A percentile compares a stretch with the other conserved stretches of the same genome.
Evolutionary conservation across 2,113 vertebrate species (phyloP).

Genomic region (Trochalopteron elliotii): DNA sequence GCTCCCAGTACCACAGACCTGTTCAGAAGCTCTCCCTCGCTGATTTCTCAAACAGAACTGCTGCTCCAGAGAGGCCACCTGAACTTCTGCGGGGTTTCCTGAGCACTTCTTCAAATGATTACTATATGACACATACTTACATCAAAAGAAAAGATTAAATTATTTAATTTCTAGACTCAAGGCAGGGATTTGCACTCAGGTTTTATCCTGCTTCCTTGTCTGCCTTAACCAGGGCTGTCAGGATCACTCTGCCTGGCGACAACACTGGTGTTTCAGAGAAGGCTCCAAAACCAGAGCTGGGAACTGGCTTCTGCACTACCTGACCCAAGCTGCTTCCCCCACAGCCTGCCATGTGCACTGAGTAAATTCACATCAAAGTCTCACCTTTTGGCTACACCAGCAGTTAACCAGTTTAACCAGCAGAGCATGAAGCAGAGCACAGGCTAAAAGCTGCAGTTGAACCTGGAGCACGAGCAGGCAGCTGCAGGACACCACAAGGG

Average conservation of each 20-base stretch:
- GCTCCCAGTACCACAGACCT: not conserved
- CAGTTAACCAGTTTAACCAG: not conserved
- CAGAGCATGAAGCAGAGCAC: not conserved
- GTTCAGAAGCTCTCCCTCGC: not conserved
- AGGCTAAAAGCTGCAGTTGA: not conserved
- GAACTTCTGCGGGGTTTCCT: not conserved
- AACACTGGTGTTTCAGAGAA: not conserved
- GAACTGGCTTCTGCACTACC: not conserved
- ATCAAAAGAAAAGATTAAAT: not conserved
- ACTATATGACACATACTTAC: not conserved
- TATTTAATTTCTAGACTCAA: not conserved
- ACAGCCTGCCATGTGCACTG: not conserved
- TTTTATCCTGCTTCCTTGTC: not conserved
- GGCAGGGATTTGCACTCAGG: not conserved
- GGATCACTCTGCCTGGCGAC: not conserved
- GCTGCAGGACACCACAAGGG: rapidly evolving
- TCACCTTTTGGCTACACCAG: not conserved
- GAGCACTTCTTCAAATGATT: not conserved
- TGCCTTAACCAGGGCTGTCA: not conserved
- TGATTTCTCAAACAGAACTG: not conserved
- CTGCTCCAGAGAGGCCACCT: not conserved
- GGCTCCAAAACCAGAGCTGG: not conserved
- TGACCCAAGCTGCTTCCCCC: not conserved
- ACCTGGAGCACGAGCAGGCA: rapidly evolving
- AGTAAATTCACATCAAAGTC: not conserved